Evolutionary conservation across 2,797 vertebrate species (phyloP).

Genomic region (Bovichtus variegatus): DNA sequence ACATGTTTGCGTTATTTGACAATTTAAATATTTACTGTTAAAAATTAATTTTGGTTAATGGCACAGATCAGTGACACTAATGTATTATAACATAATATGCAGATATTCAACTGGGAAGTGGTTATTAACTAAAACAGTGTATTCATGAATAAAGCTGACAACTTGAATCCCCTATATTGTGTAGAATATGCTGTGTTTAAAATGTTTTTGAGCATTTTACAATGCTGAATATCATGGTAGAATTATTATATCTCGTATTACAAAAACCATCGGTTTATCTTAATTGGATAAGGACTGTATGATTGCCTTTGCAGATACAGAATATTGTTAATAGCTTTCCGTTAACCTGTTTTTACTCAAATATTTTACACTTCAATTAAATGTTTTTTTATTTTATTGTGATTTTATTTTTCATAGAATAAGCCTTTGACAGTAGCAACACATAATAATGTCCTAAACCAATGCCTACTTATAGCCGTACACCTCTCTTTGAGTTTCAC

Average conservation of each 20-base stretch:
- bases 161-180: not conserved
- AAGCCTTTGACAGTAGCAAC: not conserved
- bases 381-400: not conserved
- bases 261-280: not conserved
- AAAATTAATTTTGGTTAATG: constrained; percentile 9
- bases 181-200: not conserved
- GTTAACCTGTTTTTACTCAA: not conserved
- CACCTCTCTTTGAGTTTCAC: not conserved
- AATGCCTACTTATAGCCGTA: not conserved
- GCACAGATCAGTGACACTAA: not conserved
- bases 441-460: not conserved
- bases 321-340: constrained; percentile 2
- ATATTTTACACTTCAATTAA: not conserved
- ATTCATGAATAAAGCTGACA: not conserved
- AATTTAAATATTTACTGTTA: constrained; percentile 15
- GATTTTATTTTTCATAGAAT: not conserved
- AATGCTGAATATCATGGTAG: not conserved
- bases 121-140: not conserved
- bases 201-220: not conserved
- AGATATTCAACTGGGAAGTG: not conserved
- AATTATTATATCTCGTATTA: not conserved
- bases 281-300: not conserved
- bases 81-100: constrained; percentile 6
- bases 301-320: not conserved
- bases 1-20: constrained; percentile 16